Evolutionary conservation across 2,113 vertebrate species (phyloP), one percentile per base, ranked within the genome.

Genomic region (Ardeotis arabs): DNA sequence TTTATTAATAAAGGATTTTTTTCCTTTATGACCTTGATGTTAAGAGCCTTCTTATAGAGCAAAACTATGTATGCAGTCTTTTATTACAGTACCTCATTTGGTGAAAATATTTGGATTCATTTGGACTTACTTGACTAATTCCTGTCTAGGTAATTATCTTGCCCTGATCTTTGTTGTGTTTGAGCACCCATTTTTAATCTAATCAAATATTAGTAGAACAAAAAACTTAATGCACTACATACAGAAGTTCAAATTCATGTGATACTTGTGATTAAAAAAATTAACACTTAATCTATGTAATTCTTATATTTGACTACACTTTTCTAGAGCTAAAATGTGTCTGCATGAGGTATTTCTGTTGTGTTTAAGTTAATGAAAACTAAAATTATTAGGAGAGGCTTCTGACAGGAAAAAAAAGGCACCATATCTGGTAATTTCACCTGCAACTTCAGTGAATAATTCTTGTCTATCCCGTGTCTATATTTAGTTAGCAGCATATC

Each of bases 311-410:
- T 78, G 39, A 55, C 44, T 75, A 18, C 6, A 22, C 18, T 89
- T 68, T 81, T 33, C 44, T 45, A 81, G 56, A 90, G 16, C 52
- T 92, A 52, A 94, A 86, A 60, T 52, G 33, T 39, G 37, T 78
- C 49, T 92, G 76, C 80, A 55, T 75, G 77, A 91, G n/a, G 33
- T 93, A 68, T 81, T 92, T 50, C 49, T 84, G 35, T 67, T 84
- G 25, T 87, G 37, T 87, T 90, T 70, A 81, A 89, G 24, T 87
- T 84, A 89, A 90, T 59, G 14, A 28, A 64, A 88, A 64, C 69
- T 91, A 60, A 89, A 91, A 91, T 78, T 73, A 55, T 70, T 90
- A 89, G 52, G 28, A 90, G 33, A 84, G 33, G 47, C 64, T 96
- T 95, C 49, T 94, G 53, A 68, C 75, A 91, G 64, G 55, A 92